Conservation (phyloP, 2,888 invertebrate species). For the Hoplodrina ambigua region DNA sequence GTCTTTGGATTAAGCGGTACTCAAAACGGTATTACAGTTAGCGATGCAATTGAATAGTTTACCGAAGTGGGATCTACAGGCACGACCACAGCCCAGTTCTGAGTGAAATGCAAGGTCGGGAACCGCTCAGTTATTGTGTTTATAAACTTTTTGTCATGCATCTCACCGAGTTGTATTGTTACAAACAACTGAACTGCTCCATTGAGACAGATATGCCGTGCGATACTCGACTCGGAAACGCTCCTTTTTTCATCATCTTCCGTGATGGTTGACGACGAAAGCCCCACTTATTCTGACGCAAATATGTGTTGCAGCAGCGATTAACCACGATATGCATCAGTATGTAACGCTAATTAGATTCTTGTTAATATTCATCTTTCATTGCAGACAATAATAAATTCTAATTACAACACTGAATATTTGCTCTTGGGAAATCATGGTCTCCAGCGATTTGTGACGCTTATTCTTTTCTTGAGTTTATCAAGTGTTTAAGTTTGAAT, state of each 20-base stretch:
- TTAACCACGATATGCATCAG: constrained; percentile 71
- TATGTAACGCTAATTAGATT: constrained; percentile 70
- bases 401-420: constrained; percentile 62
- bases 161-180: constrained; percentile 83
- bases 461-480: not conserved
- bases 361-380: constrained; percentile 68
- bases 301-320: constrained; percentile 75
- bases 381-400: constrained; percentile 62
- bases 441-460: constrained; percentile 8
- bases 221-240: constrained; percentile 81
- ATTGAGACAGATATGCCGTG: constrained; percentile 86
- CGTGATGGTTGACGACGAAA: constrained; percentile 82
- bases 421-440: constrained; percentile 41
- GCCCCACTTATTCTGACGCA: constrained; percentile 80
- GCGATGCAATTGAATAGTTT: constrained; percentile 81
- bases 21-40: constrained; percentile 82
- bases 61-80: constrained; percentile 77
- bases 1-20: constrained; percentile 81
- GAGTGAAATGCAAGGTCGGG: constrained; percentile 85
- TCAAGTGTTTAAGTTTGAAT: constrained; percentile 14
- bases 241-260: constrained; percentile 73
- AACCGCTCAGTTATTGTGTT: constrained; percentile 82
- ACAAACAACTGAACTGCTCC: constrained; percentile 79
- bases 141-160: constrained; percentile 84
- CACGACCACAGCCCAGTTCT: constrained; percentile 85